A percentile compares a stretch with the other conserved stretches of the same genome.
Conservation (phyloP, 2,113 vertebrate genomes). For the Leptodactylus fuscus region DNA sequence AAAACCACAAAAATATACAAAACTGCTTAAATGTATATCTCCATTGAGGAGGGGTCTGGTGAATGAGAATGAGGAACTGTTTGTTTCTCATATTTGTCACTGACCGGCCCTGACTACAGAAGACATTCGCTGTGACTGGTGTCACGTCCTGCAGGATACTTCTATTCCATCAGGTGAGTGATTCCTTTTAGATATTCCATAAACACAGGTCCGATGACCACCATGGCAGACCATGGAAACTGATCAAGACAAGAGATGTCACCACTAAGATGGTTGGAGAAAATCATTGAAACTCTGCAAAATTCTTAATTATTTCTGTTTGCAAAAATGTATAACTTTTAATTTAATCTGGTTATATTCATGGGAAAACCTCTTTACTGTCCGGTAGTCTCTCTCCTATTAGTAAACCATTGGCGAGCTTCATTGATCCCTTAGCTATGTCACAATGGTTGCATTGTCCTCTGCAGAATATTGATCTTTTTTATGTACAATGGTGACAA, state of each 20-base stretch:
- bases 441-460: background rate
- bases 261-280: too few species aligned
- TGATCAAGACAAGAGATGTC: too few species aligned
- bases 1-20: background rate
- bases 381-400: background rate
- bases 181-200: slow-evolving; percentile 26
- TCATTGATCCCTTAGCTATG: background rate
- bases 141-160: background rate
- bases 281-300: too few species aligned
- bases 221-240: too few species aligned
- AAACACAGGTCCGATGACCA: background rate
- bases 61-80: background rate
- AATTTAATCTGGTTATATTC: too few species aligned
- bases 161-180: background rate
- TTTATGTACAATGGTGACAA: background rate
- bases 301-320: too few species aligned
- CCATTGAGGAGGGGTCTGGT: background rate
- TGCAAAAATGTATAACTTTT: too few species aligned
- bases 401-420: slow-evolving; percentile 14
- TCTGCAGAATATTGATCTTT: background rate
- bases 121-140: too few species aligned
- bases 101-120: background rate
- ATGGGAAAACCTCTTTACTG: background rate
- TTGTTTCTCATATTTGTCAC: background rate
- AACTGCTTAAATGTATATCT: background rate